Evolutionary conservation across 2,113 vertebrate species (phyloP).

Genomic region (Anthoscopus minutus): DNA sequence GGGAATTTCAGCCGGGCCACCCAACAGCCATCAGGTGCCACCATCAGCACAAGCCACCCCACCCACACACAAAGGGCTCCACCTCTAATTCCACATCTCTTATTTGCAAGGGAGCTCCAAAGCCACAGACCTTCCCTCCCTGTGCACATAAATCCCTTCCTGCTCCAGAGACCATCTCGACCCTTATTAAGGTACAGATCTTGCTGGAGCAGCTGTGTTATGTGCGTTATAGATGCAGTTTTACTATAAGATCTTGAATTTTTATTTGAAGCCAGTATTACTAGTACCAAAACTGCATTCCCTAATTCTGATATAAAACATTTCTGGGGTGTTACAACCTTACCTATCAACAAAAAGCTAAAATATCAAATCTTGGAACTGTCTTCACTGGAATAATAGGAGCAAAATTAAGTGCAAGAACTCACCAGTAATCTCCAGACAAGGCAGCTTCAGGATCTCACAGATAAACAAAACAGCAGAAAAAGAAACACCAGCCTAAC

Average conservation of each 20-base stretch:
- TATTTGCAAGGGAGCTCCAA: background rate
- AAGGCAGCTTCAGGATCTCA: background rate
- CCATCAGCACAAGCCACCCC: background rate
- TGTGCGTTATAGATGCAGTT: background rate
- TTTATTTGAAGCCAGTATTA: background rate
- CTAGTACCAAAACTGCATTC: background rate
- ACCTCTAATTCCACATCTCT: background rate
- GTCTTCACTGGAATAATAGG: background rate
- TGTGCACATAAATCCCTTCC: background rate
- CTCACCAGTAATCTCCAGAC: background rate
- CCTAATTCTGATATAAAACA: background rate
- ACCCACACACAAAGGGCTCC: background rate
- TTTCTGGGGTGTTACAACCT: background rate
- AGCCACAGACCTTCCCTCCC: background rate
- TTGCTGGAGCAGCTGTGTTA: background rate
- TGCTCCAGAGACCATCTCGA: background rate
- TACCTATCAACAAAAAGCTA: background rate
- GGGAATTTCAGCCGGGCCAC: background rate
- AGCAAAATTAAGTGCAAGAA: background rate
- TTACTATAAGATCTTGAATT: background rate
- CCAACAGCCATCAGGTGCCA: background rate
- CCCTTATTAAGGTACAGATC: background rate
- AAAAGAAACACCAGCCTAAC: background rate
- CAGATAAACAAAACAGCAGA: background rate
- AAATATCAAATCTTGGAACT: background rate